phyloP scores from a whole-genome alignment of 2,888 invertebrate genomes.

The Lacanobia wlatinum region DNA sequence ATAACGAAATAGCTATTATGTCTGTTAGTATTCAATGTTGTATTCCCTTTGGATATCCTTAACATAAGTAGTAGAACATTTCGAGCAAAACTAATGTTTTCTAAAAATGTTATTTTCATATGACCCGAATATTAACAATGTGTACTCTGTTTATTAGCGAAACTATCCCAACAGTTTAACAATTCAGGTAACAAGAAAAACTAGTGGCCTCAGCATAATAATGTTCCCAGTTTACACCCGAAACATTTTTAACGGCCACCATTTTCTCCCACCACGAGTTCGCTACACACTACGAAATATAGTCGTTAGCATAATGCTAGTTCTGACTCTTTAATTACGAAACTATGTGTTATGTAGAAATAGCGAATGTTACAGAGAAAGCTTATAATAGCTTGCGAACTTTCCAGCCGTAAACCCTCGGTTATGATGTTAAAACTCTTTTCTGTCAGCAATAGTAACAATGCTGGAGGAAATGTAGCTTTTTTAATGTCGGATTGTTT shows the following conservation, averaged over 20 bases:
- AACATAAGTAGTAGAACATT: neutral
- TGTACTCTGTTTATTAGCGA: slow-evolving; percentile 43
- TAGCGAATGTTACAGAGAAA: slow-evolving; percentile 65
- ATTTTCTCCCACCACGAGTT: slow-evolving; percentile 56
- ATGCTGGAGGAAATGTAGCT: slow-evolving; percentile 52
- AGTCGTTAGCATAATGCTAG: slow-evolving; percentile 73
- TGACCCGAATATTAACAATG: slow-evolving; percentile 28
- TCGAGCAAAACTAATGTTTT: neutral
- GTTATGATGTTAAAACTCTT: slow-evolving; percentile 63
- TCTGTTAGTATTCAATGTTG: neutral
- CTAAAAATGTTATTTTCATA: slow-evolving; percentile 17
- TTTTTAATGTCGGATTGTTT: slow-evolving; percentile 54
- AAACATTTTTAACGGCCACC: slow-evolving; percentile 61
- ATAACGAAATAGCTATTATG: neutral
- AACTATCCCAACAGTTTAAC: slow-evolving; percentile 51
- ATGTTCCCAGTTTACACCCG: slow-evolving; percentile 59
- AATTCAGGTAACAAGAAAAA: slow-evolving; percentile 60
- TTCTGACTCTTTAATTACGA: slow-evolving; percentile 74
- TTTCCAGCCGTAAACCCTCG: slow-evolving; percentile 57
- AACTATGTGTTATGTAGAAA: slow-evolving; percentile 68
- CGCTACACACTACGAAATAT: slow-evolving; percentile 67
- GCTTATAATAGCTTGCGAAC: slow-evolving; percentile 62
- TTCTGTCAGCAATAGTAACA: slow-evolving; percentile 61
- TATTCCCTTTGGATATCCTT: slow-evolving; percentile 1
- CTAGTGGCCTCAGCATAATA: slow-evolving; percentile 40